phyloP scores from a whole-genome alignment of 2,113 vertebrate genomes.

The Bufo gargarizans region DNA sequence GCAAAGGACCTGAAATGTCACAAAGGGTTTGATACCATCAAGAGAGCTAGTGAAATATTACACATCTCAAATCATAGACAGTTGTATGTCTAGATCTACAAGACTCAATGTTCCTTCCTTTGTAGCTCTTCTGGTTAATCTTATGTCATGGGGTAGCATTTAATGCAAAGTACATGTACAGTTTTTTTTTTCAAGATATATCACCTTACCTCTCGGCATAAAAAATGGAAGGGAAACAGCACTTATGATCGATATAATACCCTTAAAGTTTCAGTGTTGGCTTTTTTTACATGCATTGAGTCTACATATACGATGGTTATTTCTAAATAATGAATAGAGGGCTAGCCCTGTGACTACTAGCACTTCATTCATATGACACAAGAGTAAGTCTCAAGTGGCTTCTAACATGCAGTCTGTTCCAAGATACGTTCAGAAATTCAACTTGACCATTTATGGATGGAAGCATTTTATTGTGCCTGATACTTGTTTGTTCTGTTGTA shows the following conservation, averaged over 20 bases:
- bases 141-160: not conserved
- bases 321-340: not conserved
- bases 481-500: conserved; percentile 19
- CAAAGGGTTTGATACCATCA: not conserved
- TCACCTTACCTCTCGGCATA: not conserved
- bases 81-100: not conserved
- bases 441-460: not conserved
- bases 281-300: not conserved
- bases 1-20: not conserved
- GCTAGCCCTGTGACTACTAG: not conserved
- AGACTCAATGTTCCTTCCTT: not conserved
- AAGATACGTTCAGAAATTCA: conserved; percentile 4
- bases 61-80: too few species aligned
- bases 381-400: not conserved
- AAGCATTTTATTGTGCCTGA: conserved; percentile 10
- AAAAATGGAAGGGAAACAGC: not conserved
- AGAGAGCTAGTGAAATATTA: not conserved
- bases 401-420: not conserved
- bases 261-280: not conserved
- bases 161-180: conserved; percentile 18
- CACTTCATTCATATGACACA: conserved; percentile 3
- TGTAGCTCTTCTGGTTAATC: not conserved
- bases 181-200: not conserved
- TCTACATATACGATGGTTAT: not conserved
- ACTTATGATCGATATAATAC: not conserved